A percentile compares a stretch with the other conserved stretches of the same genome.
These are phyloP conservation scores for Andrena minutula DNA, from an alignment of 2,888 invertebrate genomes.

Conservation along the genomic window DNA sequence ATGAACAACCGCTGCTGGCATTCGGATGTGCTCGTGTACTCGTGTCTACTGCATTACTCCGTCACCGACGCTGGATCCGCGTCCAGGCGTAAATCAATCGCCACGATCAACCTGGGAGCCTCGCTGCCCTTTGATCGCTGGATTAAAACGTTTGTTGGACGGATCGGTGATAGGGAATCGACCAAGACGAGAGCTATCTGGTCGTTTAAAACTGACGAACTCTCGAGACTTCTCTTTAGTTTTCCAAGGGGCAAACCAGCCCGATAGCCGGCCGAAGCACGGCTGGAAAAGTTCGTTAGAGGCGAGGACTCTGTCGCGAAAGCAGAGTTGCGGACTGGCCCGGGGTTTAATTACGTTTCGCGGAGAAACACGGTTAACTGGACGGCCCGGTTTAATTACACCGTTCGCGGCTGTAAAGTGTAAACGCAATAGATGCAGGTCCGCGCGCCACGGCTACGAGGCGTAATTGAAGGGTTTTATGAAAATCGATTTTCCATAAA, in stretches of 20 bases:
- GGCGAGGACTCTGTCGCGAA: constrained; percentile 39
- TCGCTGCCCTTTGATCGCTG: not conserved
- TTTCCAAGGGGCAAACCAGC: constrained; percentile 24
- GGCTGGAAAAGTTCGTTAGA: constrained; percentile 35
- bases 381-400: constrained; percentile 64
- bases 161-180: not conserved
- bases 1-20: constrained; percentile 59
- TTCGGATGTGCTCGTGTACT: constrained; percentile 31
- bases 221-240: not conserved
- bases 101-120: not conserved
- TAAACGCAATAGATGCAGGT: constrained; percentile 61
- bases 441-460: constrained; percentile 23
- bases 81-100: constrained; percentile 45
- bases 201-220: not conserved
- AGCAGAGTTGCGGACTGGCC: constrained; percentile 6
- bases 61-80: constrained; percentile 28
- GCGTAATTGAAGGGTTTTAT: constrained; percentile 61
- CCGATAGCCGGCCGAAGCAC: not conserved
- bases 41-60: constrained; percentile 39
- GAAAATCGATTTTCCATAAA: constrained; percentile 68
- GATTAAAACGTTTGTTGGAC: not conserved
- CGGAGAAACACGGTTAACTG: constrained; percentile 48
- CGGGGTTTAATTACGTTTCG: constrained; percentile 46
- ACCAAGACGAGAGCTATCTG: not conserved
- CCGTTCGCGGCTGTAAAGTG: constrained; percentile 56